Evolutionary conservation across 2,888 invertebrate species (phyloP).

Genomic region (Acanthosepion pharaonis): DNA sequence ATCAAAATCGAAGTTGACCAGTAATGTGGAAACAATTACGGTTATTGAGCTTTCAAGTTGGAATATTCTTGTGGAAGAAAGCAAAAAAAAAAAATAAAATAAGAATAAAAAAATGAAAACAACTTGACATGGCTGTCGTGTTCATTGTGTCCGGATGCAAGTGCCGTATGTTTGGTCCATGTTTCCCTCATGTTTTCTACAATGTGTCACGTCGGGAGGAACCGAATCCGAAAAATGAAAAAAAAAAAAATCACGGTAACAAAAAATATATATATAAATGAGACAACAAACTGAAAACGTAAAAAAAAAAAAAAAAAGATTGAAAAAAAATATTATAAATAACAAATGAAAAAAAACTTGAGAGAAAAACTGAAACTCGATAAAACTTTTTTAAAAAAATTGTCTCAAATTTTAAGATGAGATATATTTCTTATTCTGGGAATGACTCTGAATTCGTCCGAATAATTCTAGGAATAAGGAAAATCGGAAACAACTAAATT

Average conservation of each 20-base stretch:
- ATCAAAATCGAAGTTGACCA: not conserved
- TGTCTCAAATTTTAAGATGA: too few species aligned
- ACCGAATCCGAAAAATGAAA: not conserved
- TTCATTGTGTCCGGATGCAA: slow-evolving; percentile 14
- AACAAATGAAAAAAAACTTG: too few species aligned
- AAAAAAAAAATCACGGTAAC: not conserved
- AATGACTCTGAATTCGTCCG: not conserved
- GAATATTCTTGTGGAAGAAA: not conserved
- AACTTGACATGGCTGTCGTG: not conserved
- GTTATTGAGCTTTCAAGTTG: not conserved
- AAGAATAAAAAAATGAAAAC: not conserved
- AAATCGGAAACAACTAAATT: too few species aligned
- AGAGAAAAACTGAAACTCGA: not conserved
- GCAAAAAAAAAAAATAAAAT: not conserved
- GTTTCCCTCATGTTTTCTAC: slow-evolving; percentile 33
- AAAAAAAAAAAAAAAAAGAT: not conserved
- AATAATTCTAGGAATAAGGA: too few species aligned
- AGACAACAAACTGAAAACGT: not conserved
- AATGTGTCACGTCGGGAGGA: not conserved
- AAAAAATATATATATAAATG: not conserved
- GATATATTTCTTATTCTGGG: not conserved
- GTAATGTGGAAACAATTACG: not conserved
- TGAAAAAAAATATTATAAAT: not conserved
- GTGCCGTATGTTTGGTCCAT: slow-evolving; percentile 33
- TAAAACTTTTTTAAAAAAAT: too few species aligned